Percentiles rank a stretch among this genome's conserved stretches.
Conservation (phyloP, 2,113 vertebrate species). For the Pyrgilauda ruficollis region DNA sequence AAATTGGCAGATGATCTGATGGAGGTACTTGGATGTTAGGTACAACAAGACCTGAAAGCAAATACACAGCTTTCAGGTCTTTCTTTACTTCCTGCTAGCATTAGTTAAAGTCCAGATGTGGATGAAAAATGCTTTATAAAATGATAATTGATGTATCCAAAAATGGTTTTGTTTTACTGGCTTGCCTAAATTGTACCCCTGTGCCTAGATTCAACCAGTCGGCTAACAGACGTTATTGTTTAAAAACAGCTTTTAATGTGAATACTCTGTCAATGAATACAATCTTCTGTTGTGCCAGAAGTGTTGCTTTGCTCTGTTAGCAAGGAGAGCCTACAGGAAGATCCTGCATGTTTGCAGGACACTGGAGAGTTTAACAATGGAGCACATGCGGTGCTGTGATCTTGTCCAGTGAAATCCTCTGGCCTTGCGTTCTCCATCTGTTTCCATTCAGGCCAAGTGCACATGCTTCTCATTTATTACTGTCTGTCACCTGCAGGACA, state of each 20-base stretch:
- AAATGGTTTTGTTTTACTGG: neutral
- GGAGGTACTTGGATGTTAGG: neutral
- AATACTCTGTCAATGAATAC: neutral
- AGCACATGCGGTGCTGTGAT: neutral
- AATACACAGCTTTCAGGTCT: neutral
- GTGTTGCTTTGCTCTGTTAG: neutral
- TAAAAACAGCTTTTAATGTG: neutral
- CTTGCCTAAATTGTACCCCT: neutral
- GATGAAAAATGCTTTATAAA: neutral
- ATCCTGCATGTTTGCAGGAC: neutral
- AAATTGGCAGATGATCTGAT: neutral
- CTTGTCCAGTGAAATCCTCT: neutral
- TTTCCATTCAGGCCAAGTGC: constrained; percentile 3
- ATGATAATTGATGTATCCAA: neutral
- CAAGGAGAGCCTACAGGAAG: neutral
- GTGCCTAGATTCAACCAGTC: neutral
- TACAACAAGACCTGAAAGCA: neutral
- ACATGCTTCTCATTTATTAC: neutral
- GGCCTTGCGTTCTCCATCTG: neutral
- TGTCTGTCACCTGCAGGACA: neutral
- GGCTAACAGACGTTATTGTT: neutral
- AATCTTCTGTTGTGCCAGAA: neutral
- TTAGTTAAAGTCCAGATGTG: neutral
- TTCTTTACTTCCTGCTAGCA: neutral
- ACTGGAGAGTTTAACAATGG: neutral